These are phyloP conservation scores for Rhabdornis inornatus DNA, from an alignment of 2,113 vertebrate species.

Conservation along the genomic window DNA sequence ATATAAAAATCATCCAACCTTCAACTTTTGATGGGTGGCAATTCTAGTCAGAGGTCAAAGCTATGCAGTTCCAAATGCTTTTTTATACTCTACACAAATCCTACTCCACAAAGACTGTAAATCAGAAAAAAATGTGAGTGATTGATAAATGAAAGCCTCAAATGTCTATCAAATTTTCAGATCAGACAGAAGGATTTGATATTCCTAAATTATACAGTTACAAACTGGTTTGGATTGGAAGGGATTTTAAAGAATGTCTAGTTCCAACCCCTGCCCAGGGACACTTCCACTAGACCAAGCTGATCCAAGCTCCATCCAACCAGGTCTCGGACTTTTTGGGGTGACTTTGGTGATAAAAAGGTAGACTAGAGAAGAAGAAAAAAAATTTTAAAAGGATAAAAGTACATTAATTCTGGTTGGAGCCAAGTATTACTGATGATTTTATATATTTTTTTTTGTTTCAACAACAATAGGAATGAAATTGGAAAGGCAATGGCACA, in stretches of 20 bases:
- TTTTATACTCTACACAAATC: neutral
- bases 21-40: neutral
- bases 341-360: neutral
- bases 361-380: neutral
- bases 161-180: neutral
- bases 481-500: neutral
- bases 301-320: neutral
- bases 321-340: neutral
- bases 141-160: neutral
- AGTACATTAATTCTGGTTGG: neutral
- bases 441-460: neutral
- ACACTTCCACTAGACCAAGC: no score
- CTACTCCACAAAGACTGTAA: neutral
- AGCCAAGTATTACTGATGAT: neutral
- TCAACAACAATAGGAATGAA: neutral
- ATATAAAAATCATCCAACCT: neutral
- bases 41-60: neutral
- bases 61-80: neutral
- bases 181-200: neutral
- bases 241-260: neutral
- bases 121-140: neutral
- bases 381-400: neutral
- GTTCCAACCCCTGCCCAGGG: neutral
- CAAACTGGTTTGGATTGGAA: neutral
- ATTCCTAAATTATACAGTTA: neutral